Base-by-base conservation (phyloP, 37 sponge, comb jelly and placozoan genomes). In the Oscarella lobularis region DNA sequence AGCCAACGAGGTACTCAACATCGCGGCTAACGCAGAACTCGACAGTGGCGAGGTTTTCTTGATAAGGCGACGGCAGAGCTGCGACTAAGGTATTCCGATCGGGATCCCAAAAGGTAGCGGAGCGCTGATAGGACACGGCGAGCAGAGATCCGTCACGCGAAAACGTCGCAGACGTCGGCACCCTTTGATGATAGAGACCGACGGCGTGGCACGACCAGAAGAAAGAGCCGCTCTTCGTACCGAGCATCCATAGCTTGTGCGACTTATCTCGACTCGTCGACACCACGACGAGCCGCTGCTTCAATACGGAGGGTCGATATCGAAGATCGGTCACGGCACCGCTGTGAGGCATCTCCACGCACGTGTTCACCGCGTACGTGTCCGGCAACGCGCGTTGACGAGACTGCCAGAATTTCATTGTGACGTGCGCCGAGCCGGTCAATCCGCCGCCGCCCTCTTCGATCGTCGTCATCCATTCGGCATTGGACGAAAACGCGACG, bases 381-480 rank as follows among this genome's bases (percentile, higher is more conserved):
- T n/a, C n/a, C n/a, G n/a, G n/a, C n/a, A n/a, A n/a, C n/a, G n/a
- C n/a, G n/a, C n/a, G n/a, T n/a, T n/a, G n/a, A n/a, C n/a, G n/a
- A n/a, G n/a, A n/a, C 70, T 69, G 9, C 93, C 93, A 92, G 69
- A 92, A 83, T 77, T 92, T 92, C 41, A 92, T 70, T n/a, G n/a
- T n/a, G n/a, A n/a, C n/a, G n/a, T n/a, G n/a, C n/a, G n/a, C n/a
- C n/a, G n/a, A n/a, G n/a, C n/a, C n/a, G 31, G 78, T 75, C 20
- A 85, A 73, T 60, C 88, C 93, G 0, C 76, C 72, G 2, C 77
- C 74, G 31, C 81, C 78, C 40, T 75, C 81, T 32, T 72, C 77
- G 76, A 92, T 90, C 0, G 95, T 91, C 0, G 88, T 80, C 77
- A 95, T 79, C 95, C 95, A 95, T n/a, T 77, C 34, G 37, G 86